These are phyloP conservation scores for Cremastinae sp. DNA, from an alignment of 2,888 invertebrate genomes.

Conservation along the genomic window DNA sequence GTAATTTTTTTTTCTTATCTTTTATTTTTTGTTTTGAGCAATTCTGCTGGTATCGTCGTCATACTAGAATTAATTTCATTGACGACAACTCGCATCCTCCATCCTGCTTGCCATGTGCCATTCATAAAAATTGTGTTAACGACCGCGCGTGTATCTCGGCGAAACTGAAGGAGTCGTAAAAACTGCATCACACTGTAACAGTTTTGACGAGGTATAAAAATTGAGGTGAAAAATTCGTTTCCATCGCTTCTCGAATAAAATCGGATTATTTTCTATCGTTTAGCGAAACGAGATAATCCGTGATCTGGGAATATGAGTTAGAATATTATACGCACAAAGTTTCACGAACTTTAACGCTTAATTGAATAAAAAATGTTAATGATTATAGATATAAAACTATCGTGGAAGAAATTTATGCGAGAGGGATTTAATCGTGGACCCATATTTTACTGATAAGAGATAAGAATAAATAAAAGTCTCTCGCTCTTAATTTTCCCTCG, in stretches of 20 bases:
- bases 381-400: too few relatives aligned
- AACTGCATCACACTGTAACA: too few relatives aligned
- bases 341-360: conserved; percentile 9
- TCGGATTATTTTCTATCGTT: too few relatives aligned
- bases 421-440: too few relatives aligned
- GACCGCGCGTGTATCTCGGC: conserved; percentile 27
- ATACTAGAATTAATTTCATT: conserved; percentile 54
- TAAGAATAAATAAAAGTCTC: too few relatives aligned
- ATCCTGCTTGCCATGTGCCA: conserved; percentile 24
- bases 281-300: not conserved
- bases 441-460: too few relatives aligned
- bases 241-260: not conserved
- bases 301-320: too few relatives aligned
- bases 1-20: conserved; percentile 11
- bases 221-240: too few relatives aligned
- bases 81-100: conserved; percentile 49
- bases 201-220: too few relatives aligned
- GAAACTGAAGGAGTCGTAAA: too few relatives aligned
- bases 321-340: conserved; percentile 7
- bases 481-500: not conserved
- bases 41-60: conserved; percentile 31
- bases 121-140: conserved; percentile 55
- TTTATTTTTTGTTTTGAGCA: not conserved
- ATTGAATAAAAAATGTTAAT: too few relatives aligned
- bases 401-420: conserved; percentile 27